These are phyloP conservation scores for Dipus sagitta DNA, from an alignment of 2,797 vertebrate species.

Conservation along the genomic window DNA sequence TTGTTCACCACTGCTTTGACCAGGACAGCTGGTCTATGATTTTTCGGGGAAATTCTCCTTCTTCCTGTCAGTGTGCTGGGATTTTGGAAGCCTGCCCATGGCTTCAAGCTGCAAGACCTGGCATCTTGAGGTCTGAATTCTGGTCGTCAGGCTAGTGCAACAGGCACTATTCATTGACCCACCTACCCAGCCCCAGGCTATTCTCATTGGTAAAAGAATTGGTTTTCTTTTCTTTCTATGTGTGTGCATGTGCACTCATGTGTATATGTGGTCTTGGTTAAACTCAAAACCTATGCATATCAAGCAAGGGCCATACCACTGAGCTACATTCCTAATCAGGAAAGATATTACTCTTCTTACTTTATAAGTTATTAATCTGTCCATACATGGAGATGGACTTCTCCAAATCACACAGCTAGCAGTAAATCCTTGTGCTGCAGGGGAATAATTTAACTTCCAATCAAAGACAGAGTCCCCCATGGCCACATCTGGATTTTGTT, in stretches of 20 bases:
- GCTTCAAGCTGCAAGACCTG: no score
- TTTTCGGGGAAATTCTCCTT: no score
- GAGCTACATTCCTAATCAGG: not conserved
- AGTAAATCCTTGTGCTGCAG: not conserved
- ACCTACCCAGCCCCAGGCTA: not conserved
- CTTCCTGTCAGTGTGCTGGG: no score
- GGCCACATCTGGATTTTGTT: not conserved
- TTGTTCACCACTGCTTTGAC: no score
- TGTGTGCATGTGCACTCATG: no score
- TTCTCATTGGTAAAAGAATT: constrained; percentile 2
- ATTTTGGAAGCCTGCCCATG: no score
- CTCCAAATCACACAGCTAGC: not conserved
- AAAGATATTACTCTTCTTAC: not conserved
- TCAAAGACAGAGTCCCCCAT: not conserved
- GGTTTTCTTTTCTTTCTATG: not conserved
- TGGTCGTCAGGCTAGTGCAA: no score
- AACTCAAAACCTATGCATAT: not conserved
- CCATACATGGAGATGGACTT: not conserved
- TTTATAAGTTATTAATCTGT: not conserved
- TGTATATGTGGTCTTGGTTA: not conserved
- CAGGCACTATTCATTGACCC: no score
- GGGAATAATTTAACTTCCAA: not conserved
- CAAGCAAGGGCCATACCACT: not conserved
- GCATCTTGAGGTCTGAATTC: no score
- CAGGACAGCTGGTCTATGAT: no score